Evolutionary conservation across 2,797 vertebrate genomes (phyloP), one percentile per base, ranked within the genome.

Genomic region (Amazona finschi): DNA sequence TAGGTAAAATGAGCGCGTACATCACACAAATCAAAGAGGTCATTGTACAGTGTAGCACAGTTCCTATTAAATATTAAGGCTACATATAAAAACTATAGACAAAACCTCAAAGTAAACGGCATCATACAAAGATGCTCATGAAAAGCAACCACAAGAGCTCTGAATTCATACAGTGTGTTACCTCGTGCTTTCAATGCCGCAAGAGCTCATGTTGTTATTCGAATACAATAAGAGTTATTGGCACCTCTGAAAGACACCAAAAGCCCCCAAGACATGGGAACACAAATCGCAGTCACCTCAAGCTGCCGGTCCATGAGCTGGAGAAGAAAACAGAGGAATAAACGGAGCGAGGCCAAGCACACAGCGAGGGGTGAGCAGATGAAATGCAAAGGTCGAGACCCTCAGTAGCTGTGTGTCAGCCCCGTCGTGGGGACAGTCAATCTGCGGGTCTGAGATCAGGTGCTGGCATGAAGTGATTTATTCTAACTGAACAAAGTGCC

Each of bases 1-100:
- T 21, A 36, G 28, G 30, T 33, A 17, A 71, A 76, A 60, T 0
- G 5, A 36, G 50, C 0, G 1, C 2, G 18, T 41, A 2, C 13
- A 3, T 25, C 19, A 39, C 36, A 25, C 47, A 57, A 36, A 64
- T 20, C 44, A 24, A 49, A 20, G 44, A 5, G 12, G 22, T 19
- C 65, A 15, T 58, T 17, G 17, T 5, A 53, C 46, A 18, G 43
- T 1, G 9, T 2, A 30, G 43, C 36, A n/a, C 24, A 24, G 41
- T 49, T 64, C 44, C 31, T 55, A 22, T 28, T 24, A 79, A 64
- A 6, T 38, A 52, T 5, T 47, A 47, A 30, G 14, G n/a, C 30
- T 33, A 10, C 44, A 10, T 8, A 30, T 14, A 39, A 52, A 30
- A 65, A 17, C 5, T 3, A 7, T 4, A 33, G 25, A 31, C 8